Evolutionary conservation across 2,113 vertebrate genomes (phyloP), one percentile per base, ranked within the genome.

Genomic region (Grammomys dolichurus): DNA sequence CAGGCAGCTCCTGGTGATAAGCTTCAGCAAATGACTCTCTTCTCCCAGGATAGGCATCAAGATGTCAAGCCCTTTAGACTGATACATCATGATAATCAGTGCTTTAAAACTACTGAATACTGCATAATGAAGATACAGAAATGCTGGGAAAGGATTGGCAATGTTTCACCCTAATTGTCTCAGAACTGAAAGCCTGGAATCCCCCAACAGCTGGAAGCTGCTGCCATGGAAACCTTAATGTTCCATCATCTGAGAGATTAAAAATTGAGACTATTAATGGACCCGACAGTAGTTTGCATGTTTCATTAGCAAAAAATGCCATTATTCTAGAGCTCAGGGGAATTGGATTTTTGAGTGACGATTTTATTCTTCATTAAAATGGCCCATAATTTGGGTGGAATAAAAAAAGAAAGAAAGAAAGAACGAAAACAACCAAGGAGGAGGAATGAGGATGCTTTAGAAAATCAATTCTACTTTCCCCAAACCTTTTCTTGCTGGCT

Each of bases 261-360:
- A 97, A 98, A 98, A 93, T 91, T 2, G 6, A 96, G 86, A 80
- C 92, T 97, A 97, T 98, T 98, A 98, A 98, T 98, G 97, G 96
- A 98, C 28, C 92, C 1, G 36, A 97, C 95, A 97, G 90, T 46
- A 78, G 95, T 98, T 98, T 97, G 93, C 96, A 98, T 97, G 92
- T 98, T 98, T 98, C 98, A 98, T 98, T 98, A 98, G 97, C 95
- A 97, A 97, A 98, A 98, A 98, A 80, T 82, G 58, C 76, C 90
- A 97, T 98, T 98, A 98, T 97, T 98, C 91, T 97, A 94, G 19
- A 85, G 82, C 97, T 96, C 65, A 96, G 67, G 70, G 94, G 93
- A 97, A 96, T 95, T 95, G 96, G 97, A 96, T 96, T 96, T 98
- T 96, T 95, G 12, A 98, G 48, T 89, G 85, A 31, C 93, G 51